These are phyloP conservation scores for Bos javanicus DNA, from an alignment of 2,113 vertebrate species.

Conservation along the genomic window DNA sequence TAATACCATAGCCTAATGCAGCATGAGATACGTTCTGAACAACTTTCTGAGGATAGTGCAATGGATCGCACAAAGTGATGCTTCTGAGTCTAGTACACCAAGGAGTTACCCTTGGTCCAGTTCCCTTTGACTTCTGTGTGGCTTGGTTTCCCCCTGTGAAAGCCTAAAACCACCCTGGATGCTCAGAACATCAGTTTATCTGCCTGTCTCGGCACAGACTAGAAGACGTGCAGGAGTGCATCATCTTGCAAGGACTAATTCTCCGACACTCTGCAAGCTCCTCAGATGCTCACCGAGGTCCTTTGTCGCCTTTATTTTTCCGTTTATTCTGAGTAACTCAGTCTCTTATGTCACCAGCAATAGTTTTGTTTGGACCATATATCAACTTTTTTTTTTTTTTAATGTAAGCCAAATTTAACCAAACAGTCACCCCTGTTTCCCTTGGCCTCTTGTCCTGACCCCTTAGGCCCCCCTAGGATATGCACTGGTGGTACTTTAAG, in stretches of 20 bases:
- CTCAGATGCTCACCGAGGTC: accelerated
- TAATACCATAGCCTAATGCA: too few species aligned
- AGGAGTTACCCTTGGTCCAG: not conserved
- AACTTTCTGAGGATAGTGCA: not conserved
- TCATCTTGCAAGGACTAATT: not conserved
- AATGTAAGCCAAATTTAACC: not conserved
- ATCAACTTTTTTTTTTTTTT: not conserved
- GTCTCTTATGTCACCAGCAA: not conserved
- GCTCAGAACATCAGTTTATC: not conserved
- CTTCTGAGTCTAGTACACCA: not conserved
- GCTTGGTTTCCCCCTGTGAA: accelerated
- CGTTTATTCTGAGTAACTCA: accelerated
- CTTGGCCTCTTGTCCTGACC: not conserved
- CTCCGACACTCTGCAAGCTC: accelerated
- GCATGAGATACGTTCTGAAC: not conserved
- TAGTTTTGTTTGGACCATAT: not conserved
- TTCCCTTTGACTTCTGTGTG: not conserved
- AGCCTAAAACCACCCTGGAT: not conserved
- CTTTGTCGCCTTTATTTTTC: not conserved
- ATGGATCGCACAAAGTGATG: accelerated
- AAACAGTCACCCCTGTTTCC: not conserved
- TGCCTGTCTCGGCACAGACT: accelerated
- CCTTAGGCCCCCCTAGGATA: not conserved
- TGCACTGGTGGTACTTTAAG: not conserved
- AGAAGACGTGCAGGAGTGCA: accelerated